Percentiles rank a stretch among this genome's conserved stretches.
These are phyloP conservation scores for Onchidella celtica DNA, from an alignment of 2,888 invertebrate genomes.

Conservation along the genomic window DNA sequence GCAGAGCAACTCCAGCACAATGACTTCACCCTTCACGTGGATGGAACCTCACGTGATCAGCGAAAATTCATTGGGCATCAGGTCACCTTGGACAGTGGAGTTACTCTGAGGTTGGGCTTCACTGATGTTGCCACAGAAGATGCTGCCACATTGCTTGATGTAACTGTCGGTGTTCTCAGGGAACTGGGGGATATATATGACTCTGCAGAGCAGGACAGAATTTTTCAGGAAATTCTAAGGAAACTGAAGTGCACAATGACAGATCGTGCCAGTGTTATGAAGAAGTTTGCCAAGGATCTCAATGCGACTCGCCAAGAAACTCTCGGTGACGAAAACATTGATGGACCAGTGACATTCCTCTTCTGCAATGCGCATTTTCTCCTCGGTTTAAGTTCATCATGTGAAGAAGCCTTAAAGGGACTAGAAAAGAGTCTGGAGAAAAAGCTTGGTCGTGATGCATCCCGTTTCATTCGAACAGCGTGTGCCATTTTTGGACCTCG, in stretches of 20 bases:
- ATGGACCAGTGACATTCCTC: not conserved
- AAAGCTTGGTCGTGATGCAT: conserved; percentile 5
- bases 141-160: conserved; percentile 20
- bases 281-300: conserved; percentile 5
- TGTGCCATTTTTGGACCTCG: conserved; percentile 13
- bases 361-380: not conserved
- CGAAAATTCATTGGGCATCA: conserved; percentile 25
- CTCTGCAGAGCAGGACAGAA: not conserved
- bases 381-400: not conserved
- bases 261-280: conserved; percentile 37
- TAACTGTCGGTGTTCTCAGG: not conserved
- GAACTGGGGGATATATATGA: conserved; percentile 16
- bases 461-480: not conserved
- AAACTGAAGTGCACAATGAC: conserved; percentile 13
- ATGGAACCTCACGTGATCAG: not conserved
- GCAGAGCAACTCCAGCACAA: not conserved
- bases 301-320: not conserved
- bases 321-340: not conserved
- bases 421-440: not conserved
- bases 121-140: conserved; percentile 12
- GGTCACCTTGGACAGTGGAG: conserved; percentile 17
- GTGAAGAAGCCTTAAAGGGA: not conserved
- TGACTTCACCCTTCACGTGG: not conserved
- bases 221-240: not conserved
- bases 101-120: conserved; percentile 30